Evolutionary conservation across 2,113 vertebrate genomes (phyloP).

Genomic region (Lamprologus speciosus): DNA sequence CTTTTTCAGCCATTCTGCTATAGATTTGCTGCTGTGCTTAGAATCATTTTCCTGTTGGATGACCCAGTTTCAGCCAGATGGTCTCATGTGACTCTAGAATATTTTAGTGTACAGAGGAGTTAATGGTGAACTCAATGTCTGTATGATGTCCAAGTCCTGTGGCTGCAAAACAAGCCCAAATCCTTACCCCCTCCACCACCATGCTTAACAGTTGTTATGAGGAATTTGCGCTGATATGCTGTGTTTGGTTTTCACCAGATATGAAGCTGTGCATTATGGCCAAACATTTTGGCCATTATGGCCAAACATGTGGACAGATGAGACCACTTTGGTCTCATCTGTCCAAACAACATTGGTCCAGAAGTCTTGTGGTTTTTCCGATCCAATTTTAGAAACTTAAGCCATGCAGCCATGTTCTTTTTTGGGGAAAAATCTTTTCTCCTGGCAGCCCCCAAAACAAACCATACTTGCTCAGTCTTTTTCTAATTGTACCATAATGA

Average conservation of each 20-base stretch:
- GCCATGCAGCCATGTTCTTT: neutral
- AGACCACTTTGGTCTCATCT: neutral
- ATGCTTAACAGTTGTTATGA: neutral
- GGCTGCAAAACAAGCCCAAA: neutral
- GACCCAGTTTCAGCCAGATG: neutral
- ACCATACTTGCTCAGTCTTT: neutral
- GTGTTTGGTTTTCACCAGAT: neutral
- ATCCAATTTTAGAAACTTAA: neutral
- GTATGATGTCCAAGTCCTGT: neutral
- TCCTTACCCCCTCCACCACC: neutral
- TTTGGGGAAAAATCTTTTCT: fast-evolving
- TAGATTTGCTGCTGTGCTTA: neutral
- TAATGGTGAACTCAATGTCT: neutral
- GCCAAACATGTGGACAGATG: neutral
- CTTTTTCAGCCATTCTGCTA: neutral
- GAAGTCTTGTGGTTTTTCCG: neutral
- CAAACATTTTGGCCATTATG: neutral
- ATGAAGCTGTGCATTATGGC: neutral
- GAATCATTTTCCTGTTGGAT: neutral
- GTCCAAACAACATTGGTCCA: fast-evolving
- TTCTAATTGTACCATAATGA: neutral
- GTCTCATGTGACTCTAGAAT: neutral
- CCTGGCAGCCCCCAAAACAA: neutral
- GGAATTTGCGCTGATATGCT: neutral
- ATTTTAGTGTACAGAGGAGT: neutral